phyloP scores from a whole-genome alignment of 2,888 invertebrate genomes.

The Geophilus truncorum region DNA sequence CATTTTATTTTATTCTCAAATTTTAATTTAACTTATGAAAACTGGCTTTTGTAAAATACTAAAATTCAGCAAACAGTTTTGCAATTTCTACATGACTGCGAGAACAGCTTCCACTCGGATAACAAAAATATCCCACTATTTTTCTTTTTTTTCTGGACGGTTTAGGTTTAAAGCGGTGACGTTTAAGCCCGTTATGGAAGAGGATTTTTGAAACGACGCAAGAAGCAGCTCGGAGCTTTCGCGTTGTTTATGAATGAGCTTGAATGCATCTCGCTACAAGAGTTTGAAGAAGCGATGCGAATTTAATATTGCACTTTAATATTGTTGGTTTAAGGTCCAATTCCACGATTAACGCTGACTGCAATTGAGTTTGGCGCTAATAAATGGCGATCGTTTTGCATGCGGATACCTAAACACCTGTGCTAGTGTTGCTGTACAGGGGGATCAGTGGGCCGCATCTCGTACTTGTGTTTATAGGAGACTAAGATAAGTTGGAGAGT shows the following conservation, averaged over 20 bases:
- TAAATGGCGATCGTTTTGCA: neutral
- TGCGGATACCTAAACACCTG: neutral
- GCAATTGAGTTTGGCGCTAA: neutral
- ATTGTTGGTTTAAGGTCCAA: neutral
- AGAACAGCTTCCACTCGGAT: too few relatives aligned
- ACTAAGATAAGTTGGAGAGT: conserved; percentile 7
- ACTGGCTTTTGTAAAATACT: too few relatives aligned
- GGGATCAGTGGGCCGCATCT: neutral
- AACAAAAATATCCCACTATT: too few relatives aligned
- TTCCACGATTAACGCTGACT: neutral
- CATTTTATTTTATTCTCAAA: too few relatives aligned
- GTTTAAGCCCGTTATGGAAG: neutral
- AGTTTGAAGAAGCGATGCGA: neutral
- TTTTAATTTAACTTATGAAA: too few relatives aligned
- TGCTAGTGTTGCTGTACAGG: neutral
- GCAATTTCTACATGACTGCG: too few relatives aligned
- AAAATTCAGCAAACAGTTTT: too few relatives aligned
- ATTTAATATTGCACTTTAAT: neutral
- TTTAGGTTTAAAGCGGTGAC: neutral
- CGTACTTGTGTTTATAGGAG: neutral
- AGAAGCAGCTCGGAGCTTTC: neutral
- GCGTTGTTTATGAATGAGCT: conserved; percentile 6
- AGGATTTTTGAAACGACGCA: neutral
- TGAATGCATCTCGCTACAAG: neutral
- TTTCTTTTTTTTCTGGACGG: too few relatives aligned